Conservation (phyloP, 2,113 vertebrate species). For the Illadopsis cleaveri region DNA sequence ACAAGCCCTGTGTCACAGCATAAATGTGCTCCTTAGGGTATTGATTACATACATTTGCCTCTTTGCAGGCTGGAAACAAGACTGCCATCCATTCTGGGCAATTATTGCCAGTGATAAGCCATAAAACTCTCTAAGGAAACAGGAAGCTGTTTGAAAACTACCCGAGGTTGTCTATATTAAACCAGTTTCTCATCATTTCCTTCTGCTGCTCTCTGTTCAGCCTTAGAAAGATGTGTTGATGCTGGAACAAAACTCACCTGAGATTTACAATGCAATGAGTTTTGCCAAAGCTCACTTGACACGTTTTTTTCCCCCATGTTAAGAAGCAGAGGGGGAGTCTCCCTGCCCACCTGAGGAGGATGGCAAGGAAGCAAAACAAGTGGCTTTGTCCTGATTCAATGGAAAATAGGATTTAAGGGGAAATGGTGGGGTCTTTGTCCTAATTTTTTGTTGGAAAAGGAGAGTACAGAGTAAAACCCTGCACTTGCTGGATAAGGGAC, state of each 20-base stretch:
- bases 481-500: neutral
- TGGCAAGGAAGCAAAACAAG: neutral
- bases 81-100: neutral
- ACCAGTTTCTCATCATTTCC: neutral
- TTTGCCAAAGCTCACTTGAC: neutral
- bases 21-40: neutral
- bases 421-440: neutral
- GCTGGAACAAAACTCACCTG: neutral
- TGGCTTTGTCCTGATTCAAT: neutral
- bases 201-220: neutral
- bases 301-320: neutral
- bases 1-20: neutral
- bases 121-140: neutral
- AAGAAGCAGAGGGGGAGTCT: neutral
- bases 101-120: neutral
- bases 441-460: neutral
- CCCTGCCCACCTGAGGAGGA: neutral
- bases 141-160: neutral
- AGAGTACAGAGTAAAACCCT: neutral
- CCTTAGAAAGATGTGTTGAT: neutral
- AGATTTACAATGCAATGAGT: neutral
- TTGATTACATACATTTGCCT: neutral
- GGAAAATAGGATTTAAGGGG: neutral
- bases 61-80: neutral
- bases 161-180: neutral